Evolutionary conservation across 2,797 vertebrate species (phyloP), one percentile per base, ranked within the genome.

Genomic region (Darevskia nairensis): DNA sequence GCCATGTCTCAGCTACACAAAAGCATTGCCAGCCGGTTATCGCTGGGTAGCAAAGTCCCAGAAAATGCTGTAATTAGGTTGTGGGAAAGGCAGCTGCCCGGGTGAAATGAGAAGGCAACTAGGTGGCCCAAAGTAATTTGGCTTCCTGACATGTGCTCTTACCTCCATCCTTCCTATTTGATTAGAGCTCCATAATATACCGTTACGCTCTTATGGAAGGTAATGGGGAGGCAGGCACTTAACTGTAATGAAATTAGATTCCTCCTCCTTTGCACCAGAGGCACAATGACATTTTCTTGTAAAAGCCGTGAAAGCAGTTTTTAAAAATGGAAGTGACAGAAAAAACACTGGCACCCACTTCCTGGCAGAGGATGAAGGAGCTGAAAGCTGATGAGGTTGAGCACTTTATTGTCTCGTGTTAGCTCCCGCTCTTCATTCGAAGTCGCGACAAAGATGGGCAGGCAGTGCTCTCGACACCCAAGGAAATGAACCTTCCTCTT

Each of bases 181-280:
- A 96, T 96, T 97, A 97, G 96, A 94, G 95, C 90, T 90, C 91
- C 93, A 27, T 95, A 96, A 96, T 95, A 96, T 90, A 89, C 92
- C 94, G 93, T 93, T 96, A 96, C 55, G 68, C 91, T 96, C 76
- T 96, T 95, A 95, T 86, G 85, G 89, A 94, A 86, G 91, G 91
- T 95, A 96, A 97, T 90, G 64, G 95, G 93, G 89, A 97, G 93
- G 85, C 92, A 95, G 95, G 89, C 93, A 96, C 94, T 96, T 95
- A 94, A 92, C 89, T 89, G 71, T 96, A 96, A 96, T 86, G 78
- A 96, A 96, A 97, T 95, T 92, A 95, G 91, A 94, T 94, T 95
- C 91, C 90, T 92, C 69, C 86, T 91, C 74, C 76, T 90, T 88
- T 92, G 90, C 83, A 93, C 82, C 69, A 92, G 87, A 94, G 82